Conservation (phyloP, 2,113 vertebrate genomes). For the Corvus cornix region DNA sequence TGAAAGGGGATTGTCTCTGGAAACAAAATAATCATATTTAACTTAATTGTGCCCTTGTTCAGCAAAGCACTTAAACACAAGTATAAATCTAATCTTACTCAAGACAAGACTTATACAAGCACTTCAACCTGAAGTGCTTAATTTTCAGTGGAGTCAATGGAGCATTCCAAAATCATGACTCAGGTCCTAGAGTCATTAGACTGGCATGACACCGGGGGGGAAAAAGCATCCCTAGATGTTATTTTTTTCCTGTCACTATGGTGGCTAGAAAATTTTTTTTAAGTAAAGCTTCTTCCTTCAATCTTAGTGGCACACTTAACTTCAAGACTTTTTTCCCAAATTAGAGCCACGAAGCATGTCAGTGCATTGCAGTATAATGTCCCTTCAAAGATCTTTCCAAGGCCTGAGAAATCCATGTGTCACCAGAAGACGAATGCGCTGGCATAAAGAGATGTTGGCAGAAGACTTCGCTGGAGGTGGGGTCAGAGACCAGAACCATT, state of each 20-base stretch:
- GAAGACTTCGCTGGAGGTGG: constrained; percentile 7
- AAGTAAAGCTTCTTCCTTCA: background rate
- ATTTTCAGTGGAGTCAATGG: constrained; percentile 51
- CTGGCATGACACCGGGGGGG: background rate
- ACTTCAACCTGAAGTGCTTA: constrained; percentile 56
- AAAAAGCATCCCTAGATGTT: background rate
- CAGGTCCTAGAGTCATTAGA: constrained; percentile 34
- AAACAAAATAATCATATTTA: constrained; percentile 59
- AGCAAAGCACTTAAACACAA: constrained; percentile 58
- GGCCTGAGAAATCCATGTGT: background rate
- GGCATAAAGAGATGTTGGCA: constrained; percentile 7
- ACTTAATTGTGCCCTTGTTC: constrained; percentile 54
- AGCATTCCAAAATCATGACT: constrained; percentile 63
- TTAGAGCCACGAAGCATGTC: background rate
- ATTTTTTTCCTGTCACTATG: background rate
- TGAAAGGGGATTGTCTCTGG: constrained; percentile 10
- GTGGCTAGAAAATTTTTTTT: background rate
- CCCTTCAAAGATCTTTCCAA: background rate
- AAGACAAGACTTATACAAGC: constrained; percentile 42
- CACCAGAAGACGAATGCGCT: background rate
- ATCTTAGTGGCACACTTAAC: background rate
- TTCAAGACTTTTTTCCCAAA: background rate
- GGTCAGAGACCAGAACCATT: constrained; percentile 51
- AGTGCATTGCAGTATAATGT: background rate
- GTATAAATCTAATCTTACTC: constrained; percentile 57